A percentile compares a stretch with the other conserved stretches of the same genome.
phyloP scores from a whole-genome alignment of 1,140 invertebrate genomes.

The Pentalonia nigronervosa region DNA sequence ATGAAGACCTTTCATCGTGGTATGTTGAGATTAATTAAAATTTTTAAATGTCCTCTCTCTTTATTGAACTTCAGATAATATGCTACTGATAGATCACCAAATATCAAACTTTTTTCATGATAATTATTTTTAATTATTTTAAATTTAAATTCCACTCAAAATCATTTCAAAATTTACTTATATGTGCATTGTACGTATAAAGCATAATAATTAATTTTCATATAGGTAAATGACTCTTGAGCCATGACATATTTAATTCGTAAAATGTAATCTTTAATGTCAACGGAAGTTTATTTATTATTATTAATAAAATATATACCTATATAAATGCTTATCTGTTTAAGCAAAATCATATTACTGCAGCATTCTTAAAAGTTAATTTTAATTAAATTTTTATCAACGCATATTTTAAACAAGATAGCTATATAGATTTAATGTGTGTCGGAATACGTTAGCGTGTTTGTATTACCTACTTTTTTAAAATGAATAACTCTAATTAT shows the following conservation, averaged over 20 bases:
- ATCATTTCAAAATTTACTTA: not conserved
- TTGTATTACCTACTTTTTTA: not conserved
- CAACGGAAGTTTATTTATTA: not conserved
- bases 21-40: not conserved
- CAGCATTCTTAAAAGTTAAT: not conserved
- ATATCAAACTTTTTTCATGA: not conserved
- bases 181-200: not conserved
- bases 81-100: not conserved
- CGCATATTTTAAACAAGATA: not conserved
- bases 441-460: not conserved
- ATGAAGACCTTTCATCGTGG: not conserved
- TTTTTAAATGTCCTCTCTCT: not conserved
- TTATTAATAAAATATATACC: conserved; percentile 1
- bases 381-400: conserved; percentile 7
- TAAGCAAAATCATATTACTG: not conserved
- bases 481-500: conserved; percentile 25
- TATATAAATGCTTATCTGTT: not conserved
- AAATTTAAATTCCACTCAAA: not conserved
- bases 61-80: not conserved
- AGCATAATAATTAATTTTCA: not conserved
- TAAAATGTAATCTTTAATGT: not conserved
- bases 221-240: not conserved
- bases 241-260: not conserved
- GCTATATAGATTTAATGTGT: not conserved
- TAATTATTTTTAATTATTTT: not conserved